Percentiles rank a stretch among this genome's conserved stretches.
These are phyloP conservation scores for Agraylea sexmaculata DNA, from an alignment of 1,140 invertebrate genomes.

Conservation along the genomic window DNA sequence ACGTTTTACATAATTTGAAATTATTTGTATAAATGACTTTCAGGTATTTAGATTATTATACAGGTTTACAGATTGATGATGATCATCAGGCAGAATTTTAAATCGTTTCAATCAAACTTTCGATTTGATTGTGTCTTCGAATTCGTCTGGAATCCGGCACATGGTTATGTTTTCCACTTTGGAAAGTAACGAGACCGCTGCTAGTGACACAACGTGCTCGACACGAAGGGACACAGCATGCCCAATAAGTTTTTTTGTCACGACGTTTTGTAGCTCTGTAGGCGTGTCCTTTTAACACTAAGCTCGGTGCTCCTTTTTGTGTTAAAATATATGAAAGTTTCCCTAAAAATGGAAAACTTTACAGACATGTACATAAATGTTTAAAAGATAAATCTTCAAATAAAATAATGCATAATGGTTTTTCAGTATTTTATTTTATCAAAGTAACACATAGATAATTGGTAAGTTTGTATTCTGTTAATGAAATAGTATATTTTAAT, in stretches of 20 bases:
- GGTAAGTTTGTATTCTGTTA: no score
- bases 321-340: constrained; percentile 15
- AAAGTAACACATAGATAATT: no score
- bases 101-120: constrained; percentile 18
- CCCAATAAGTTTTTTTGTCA: constrained; percentile 11
- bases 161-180: constrained; percentile 12
- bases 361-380: neutral
- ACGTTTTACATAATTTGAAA: no score
- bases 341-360: constrained; percentile 6
- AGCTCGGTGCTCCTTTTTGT: constrained; percentile 10
- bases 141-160: constrained; percentile 12
- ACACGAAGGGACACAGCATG: constrained; percentile 10
- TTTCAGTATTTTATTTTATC: no score
- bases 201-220: constrained; percentile 10
- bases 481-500: no score
- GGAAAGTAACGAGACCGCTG: constrained; percentile 5
- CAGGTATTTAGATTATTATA: no score
- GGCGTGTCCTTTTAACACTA: constrained; percentile 10
- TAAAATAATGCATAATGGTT: no score
- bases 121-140: constrained; percentile 13
- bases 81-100: no score
- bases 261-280: constrained; percentile 12
- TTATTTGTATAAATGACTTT: no score
- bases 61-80: no score
- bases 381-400: neutral